phyloP scores from a whole-genome alignment of 2,113 vertebrate genomes.

The Coptodon rendalli region DNA sequence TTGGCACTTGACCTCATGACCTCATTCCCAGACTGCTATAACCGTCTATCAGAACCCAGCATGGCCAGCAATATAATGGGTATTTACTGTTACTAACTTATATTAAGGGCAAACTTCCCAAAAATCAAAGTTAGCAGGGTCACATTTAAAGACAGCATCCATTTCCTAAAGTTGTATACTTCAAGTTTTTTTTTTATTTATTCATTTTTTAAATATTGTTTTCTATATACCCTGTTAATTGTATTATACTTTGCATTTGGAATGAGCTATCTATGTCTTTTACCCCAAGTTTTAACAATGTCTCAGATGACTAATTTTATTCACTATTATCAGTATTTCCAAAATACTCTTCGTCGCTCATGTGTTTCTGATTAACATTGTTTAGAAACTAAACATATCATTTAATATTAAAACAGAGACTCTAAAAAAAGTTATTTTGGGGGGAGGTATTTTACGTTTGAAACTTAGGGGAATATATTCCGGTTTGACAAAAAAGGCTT shows the following conservation, averaged over 20 bases:
- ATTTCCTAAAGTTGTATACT: neutral
- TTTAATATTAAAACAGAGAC: neutral
- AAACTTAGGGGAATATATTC: conserved; percentile 38
- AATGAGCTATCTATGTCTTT: neutral
- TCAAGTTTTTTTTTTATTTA: accelerated
- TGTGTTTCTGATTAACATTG: neutral
- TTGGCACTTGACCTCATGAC: conserved; percentile 62
- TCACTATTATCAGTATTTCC: neutral
- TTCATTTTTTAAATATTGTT: neutral
- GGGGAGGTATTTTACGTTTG: conserved; percentile 18
- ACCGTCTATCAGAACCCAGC: conserved; percentile 26
- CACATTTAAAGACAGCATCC: neutral
- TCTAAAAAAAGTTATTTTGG: neutral
- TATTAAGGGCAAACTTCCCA: conserved; percentile 18
- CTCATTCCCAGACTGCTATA: conserved; percentile 51
- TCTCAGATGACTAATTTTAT: neutral
- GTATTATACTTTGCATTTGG: neutral
- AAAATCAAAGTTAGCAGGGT: neutral
- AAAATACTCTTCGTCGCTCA: neutral
- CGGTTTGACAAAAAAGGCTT: conserved; percentile 34
- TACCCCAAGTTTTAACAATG: neutral
- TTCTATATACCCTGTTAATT: neutral
- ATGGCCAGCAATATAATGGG: conserved; percentile 46
- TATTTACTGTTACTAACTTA: conserved; percentile 24
- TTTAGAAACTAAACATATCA: neutral